These are phyloP conservation scores for Platyscapa corneri DNA, from an alignment of 1,140 invertebrate species.

Conservation along the genomic window DNA sequence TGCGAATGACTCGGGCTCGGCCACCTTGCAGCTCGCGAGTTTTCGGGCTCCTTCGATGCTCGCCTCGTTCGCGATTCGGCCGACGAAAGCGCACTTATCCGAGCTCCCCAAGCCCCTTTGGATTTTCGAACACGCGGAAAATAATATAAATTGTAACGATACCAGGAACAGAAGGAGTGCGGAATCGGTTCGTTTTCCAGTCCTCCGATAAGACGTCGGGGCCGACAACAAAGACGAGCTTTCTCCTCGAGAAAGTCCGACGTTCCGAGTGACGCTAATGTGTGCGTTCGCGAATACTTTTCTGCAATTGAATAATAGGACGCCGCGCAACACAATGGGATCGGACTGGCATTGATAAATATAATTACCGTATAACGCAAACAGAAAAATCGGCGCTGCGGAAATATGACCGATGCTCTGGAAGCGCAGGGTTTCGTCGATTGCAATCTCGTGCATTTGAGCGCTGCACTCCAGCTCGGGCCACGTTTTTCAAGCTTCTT, in stretches of 20 bases:
- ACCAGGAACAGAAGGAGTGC: not conserved
- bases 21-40: too few species aligned
- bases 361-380: not conserved
- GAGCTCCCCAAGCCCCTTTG: too few species aligned
- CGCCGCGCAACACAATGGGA: not conserved
- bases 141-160: too few species aligned
- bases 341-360: not conserved
- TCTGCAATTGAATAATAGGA: conserved; percentile 1
- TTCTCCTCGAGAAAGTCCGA: conserved; percentile 39
- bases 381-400: not conserved
- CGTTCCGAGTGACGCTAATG: not conserved
- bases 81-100: too few species aligned
- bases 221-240: conserved; percentile 1
- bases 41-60: too few species aligned
- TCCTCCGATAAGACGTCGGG: not conserved
- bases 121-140: too few species aligned
- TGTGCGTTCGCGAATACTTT: not conserved
- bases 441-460: conserved; percentile 30
- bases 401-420: not conserved
- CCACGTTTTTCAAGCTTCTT: too few species aligned
- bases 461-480: too few species aligned
- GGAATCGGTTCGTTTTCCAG: not conserved
- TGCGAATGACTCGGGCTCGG: not conserved
- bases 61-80: too few species aligned
- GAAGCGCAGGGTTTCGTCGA: conserved; percentile 18